Conservation (phyloP, 1,140 invertebrate species). For the Archegozetes longisetosus region DNA sequence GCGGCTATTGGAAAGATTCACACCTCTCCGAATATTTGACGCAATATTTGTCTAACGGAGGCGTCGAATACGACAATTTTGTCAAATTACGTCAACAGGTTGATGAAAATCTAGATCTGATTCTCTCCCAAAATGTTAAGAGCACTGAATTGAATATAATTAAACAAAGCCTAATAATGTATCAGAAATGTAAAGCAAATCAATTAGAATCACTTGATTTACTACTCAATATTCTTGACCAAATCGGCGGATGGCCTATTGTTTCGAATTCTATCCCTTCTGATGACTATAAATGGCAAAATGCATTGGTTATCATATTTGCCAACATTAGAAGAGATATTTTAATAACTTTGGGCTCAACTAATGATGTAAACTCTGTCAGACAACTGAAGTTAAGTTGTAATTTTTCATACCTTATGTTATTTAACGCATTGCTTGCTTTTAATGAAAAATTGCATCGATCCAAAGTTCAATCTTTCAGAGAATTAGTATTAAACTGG, state of each 20-base stretch:
- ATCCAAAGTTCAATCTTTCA: no score
- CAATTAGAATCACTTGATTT: not conserved
- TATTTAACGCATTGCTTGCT: no score
- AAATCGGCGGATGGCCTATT: conserved; percentile 16
- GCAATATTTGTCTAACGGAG: conserved; percentile 10
- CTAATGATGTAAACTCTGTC: not conserved
- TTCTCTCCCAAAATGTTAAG: not conserved
- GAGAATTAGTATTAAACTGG: no score
- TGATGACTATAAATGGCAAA: conserved; percentile 1
- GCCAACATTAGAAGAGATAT: not conserved
- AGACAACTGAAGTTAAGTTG: conserved; percentile 8
- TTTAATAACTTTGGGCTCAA: conserved; percentile 7
- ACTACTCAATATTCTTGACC: not conserved
- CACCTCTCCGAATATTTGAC: conserved; percentile 18
- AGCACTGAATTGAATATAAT: not conserved
- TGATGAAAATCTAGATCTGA: conserved; percentile 7
- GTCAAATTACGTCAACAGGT: conserved; percentile 2
- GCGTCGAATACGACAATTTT: conserved; percentile 11
- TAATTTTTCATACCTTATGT: no score
- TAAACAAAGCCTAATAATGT: not conserved
- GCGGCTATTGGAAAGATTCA: conserved; percentile 33
- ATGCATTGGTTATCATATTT: not conserved
- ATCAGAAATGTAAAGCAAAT: not conserved
- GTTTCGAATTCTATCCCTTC: not conserved
- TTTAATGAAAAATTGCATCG: no score